phyloP scores from a whole-genome alignment of 2,113 vertebrate species.

The Mungos mungo region DNA sequence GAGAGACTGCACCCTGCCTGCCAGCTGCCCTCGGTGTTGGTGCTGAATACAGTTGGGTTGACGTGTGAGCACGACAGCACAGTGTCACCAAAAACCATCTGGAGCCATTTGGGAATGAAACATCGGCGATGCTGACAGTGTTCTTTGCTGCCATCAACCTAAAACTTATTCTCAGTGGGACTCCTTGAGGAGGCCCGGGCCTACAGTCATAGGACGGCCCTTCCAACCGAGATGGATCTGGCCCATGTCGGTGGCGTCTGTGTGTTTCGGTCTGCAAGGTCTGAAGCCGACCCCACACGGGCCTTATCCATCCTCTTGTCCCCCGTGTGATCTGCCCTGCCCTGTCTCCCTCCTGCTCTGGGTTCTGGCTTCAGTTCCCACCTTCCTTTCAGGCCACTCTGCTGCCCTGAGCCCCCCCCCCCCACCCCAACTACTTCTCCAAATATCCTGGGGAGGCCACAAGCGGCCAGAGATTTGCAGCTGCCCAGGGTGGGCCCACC shows the following conservation, averaged over 20 bases:
- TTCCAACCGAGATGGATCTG: background rate
- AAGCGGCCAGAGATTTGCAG: too few species aligned
- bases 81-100: background rate
- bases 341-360: background rate
- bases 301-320: background rate
- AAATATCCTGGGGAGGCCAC: background rate
- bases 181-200: background rate
- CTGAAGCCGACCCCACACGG: fast-evolving
- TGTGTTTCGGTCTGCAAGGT: background rate
- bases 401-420: background rate
- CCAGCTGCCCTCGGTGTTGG: background rate
- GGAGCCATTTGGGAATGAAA: background rate
- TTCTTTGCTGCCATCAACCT: background rate
- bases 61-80: background rate
- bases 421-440: background rate
- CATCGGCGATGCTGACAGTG: background rate
- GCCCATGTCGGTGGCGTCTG: fast-evolving
- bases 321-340: background rate
- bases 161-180: background rate
- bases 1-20: fast-evolving
- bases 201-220: fast-evolving
- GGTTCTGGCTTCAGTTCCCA: background rate
- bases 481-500: fast-evolving
- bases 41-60: background rate
- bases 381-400: background rate